Conservation (phyloP, 2,113 vertebrate genomes). For the Charina bottae region DNA sequence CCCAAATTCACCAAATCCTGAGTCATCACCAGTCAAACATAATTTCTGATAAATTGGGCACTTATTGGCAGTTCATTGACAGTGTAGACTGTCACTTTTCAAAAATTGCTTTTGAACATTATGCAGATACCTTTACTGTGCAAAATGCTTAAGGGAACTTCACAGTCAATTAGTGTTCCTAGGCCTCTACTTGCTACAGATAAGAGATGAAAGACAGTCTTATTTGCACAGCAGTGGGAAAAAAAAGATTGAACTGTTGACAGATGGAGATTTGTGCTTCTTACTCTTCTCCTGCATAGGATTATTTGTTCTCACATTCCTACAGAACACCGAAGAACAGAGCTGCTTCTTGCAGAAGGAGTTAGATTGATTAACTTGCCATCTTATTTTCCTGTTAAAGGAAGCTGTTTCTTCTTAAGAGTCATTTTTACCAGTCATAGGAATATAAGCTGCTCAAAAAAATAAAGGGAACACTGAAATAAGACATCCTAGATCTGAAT, state of each 20-base stretch:
- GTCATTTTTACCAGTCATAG: background rate
- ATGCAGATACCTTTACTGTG: slow-evolving; percentile 7
- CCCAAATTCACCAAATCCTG: background rate
- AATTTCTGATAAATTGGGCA: slow-evolving; percentile 19
- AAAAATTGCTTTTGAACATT: slow-evolving; percentile 5
- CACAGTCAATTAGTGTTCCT: slow-evolving; percentile 35
- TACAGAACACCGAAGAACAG: background rate
- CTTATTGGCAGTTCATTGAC: background rate
- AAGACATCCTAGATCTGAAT: no score
- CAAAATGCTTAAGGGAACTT: slow-evolving; percentile 51
- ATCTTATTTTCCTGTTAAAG: background rate
- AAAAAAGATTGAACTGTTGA: slow-evolving; percentile 17
- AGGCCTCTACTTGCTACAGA: accelerated
- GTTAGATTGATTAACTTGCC: background rate
- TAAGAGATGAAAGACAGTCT: slow-evolving; percentile 27
- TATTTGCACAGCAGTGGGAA: background rate
- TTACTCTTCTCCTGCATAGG: accelerated
- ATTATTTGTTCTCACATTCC: background rate
- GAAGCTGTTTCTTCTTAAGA: background rate
- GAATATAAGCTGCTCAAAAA: no score
- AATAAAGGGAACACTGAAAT: no score
- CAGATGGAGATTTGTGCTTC: background rate
- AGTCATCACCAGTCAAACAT: accelerated
- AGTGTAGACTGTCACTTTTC: slow-evolving; percentile 30
- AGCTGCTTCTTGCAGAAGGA: background rate